Percentiles rank a stretch among this genome's conserved stretches.
phyloP scores from a whole-genome alignment of 2,797 vertebrate species.

The Mycteria americana region DNA sequence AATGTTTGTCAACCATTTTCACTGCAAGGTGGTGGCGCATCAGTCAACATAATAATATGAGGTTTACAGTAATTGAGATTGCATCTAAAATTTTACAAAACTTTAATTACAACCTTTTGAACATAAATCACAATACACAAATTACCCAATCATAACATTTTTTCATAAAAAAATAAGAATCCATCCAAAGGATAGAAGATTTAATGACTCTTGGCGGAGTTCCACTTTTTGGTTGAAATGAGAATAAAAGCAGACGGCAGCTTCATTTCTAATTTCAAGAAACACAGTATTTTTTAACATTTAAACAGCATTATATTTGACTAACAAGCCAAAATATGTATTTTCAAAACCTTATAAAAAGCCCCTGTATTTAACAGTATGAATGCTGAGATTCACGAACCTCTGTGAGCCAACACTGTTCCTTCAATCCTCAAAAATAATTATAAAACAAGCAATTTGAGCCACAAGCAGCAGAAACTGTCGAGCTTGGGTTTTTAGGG shows the following conservation, averaged over 20 bases:
- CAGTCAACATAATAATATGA: slow-evolving; percentile 30
- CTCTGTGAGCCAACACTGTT: neutral
- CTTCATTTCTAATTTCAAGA: slow-evolving; percentile 61
- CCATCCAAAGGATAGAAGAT: slow-evolving; percentile 65
- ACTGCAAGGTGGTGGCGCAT: slow-evolving; percentile 20
- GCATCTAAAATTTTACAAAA: slow-evolving; percentile 50
- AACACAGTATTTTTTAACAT: slow-evolving; percentile 64
- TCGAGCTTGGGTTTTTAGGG: neutral
- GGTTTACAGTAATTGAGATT: slow-evolving; percentile 38
- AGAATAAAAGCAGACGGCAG: slow-evolving; percentile 67
- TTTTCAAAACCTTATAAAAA: slow-evolving; percentile 53
- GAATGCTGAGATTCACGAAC: slow-evolving; percentile 14
- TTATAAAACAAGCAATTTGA: neutral
- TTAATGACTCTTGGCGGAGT: slow-evolving; percentile 70
- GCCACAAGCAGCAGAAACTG: neutral
- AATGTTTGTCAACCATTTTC: neutral
- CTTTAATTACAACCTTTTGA: slow-evolving; percentile 64
- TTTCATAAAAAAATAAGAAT: slow-evolving; percentile 67
- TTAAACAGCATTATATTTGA: slow-evolving; percentile 52
- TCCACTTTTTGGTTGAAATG: slow-evolving; percentile 61
- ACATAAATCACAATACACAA: slow-evolving; percentile 51
- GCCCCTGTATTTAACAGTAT: slow-evolving; percentile 36
- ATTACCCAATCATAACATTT: slow-evolving; percentile 65
- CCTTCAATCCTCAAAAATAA: slow-evolving; percentile 18
- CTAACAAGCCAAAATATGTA: slow-evolving; percentile 61